Conservation (phyloP, 53 echinoderm and acorn worm genomes). For the Paracentrotus lividus region DNA sequence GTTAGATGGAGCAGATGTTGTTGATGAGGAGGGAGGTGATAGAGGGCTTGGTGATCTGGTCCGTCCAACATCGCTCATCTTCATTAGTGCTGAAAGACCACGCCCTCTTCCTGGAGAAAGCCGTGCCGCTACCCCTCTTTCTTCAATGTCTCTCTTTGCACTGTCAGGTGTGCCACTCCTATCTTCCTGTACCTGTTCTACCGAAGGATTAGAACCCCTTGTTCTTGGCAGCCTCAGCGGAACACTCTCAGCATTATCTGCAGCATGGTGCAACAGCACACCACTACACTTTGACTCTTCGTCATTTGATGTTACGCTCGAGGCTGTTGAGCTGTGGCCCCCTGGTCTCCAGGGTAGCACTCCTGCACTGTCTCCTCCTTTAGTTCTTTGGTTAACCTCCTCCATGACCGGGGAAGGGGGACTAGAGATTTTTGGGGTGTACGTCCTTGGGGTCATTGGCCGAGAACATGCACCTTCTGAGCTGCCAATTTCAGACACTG, state of each 20-base stretch:
- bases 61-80: constrained; percentile 37
- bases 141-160: background rate
- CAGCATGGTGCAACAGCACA: background rate
- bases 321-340: background rate
- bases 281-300: background rate
- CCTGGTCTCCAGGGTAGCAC: background rate
- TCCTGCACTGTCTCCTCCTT: background rate
- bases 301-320: background rate
- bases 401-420: background rate
- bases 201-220: background rate
- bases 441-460: constrained; percentile 52
- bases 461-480: constrained; percentile 53
- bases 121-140: background rate
- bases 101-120: constrained; percentile 50
- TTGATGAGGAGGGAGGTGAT: constrained; percentile 2
- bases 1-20: constrained; percentile 27
- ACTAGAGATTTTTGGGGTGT: constrained; percentile 45
- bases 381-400: background rate
- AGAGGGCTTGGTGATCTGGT: constrained; percentile 56
- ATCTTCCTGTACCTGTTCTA: background rate
- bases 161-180: background rate
- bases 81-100: constrained; percentile 23
- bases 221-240: background rate
- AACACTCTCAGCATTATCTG: constrained; percentile 10
- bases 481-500: constrained; percentile 68